Percentiles rank a stretch among this genome's conserved stretches.
Evolutionary conservation across 2,888 invertebrate species (phyloP).

Genomic region (Liposcelis brunnea): DNA sequence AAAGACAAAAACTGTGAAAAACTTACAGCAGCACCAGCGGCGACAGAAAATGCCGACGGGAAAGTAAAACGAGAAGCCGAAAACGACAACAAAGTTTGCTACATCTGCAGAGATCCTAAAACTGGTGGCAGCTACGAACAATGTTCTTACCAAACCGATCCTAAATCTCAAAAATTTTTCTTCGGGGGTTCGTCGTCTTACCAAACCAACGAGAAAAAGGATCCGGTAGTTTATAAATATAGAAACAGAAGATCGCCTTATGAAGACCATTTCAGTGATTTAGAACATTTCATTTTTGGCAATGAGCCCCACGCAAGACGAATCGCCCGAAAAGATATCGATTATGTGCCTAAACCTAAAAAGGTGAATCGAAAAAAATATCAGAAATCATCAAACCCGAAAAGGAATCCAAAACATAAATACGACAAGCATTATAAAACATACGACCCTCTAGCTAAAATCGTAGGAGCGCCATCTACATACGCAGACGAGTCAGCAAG

Average conservation of each 20-base stretch:
- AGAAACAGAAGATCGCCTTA: conserved; percentile 9
- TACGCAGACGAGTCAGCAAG: too few species aligned
- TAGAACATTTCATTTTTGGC: conserved; percentile 1
- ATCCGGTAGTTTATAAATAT: conserved; percentile 11
- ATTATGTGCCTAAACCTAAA: background rate
- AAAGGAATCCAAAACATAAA: background rate
- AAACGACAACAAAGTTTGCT: conserved; percentile 32
- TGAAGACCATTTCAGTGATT: background rate
- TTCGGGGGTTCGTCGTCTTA: conserved; percentile 20
- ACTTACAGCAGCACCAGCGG: conserved; percentile 19
- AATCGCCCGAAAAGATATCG: background rate
- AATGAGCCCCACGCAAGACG: background rate
- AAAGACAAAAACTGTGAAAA: conserved; percentile 20
- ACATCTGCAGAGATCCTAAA: conserved; percentile 53
- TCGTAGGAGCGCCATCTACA: background rate
- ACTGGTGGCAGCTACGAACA: conserved; percentile 61
- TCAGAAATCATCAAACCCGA: background rate
- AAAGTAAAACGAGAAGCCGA: conserved; percentile 24
- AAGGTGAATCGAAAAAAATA: background rate
- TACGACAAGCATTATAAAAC: conserved; percentile 9
- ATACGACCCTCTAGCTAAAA: conserved; percentile 10
- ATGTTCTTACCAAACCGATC: conserved; percentile 59
- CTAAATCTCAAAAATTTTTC: conserved; percentile 42
- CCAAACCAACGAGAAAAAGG: conserved; percentile 4
- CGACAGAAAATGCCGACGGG: conserved; percentile 20